Percentiles rank a stretch among this genome's conserved stretches.
These are phyloP conservation scores for Rhincodon typus DNA, from an alignment of 2,797 vertebrate species.

Conservation along the genomic window DNA sequence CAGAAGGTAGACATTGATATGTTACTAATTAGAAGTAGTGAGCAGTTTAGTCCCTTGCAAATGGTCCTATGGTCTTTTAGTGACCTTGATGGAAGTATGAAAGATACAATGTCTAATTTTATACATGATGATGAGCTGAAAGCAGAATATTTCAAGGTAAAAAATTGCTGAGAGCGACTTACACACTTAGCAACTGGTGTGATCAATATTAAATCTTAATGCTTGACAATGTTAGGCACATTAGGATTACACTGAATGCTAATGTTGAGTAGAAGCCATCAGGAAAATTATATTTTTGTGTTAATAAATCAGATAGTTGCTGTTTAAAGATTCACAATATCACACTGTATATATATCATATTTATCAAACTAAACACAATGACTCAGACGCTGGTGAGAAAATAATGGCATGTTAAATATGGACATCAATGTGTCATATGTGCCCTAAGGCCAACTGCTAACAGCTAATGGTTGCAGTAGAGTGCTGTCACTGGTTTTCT, in stretches of 20 bases:
- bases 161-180: neutral
- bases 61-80: neutral
- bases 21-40: constrained; percentile 7
- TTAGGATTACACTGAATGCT: neutral
- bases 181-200: neutral
- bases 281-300: neutral
- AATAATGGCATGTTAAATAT: neutral
- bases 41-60: neutral
- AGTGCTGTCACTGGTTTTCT: too few relatives aligned
- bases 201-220: neutral
- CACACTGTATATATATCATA: neutral
- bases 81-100: neutral
- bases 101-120: neutral
- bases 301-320: neutral
- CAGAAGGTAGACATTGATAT: constrained; percentile 19
- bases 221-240: neutral
- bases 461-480: too few relatives aligned
- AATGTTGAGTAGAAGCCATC: neutral
- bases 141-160: neutral
- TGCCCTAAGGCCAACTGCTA: too few relatives aligned
- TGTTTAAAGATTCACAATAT: neutral
- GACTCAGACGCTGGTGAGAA: neutral
- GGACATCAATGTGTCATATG: too few relatives aligned
- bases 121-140: neutral
- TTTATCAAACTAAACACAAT: neutral